A percentile compares a stretch with the other conserved stretches of the same genome.
phyloP scores from a whole-genome alignment of 1,140 invertebrate genomes.

The Drosophila orena region DNA sequence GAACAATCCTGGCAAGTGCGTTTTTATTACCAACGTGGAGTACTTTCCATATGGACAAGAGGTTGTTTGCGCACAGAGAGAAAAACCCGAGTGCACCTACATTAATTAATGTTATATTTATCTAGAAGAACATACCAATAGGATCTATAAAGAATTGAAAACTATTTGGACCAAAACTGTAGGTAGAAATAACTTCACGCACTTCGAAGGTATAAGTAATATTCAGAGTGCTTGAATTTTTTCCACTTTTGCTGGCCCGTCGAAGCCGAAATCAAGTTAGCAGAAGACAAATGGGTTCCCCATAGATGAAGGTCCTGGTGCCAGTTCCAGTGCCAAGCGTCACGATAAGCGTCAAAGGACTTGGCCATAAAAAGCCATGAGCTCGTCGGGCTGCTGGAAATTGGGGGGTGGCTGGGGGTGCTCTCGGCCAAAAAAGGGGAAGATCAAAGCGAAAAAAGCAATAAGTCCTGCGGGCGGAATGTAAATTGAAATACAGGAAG shows the following conservation, averaged over 20 bases:
- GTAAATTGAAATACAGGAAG: constrained; percentile 72
- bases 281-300: constrained; percentile 56
- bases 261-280: constrained; percentile 58
- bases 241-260: neutral
- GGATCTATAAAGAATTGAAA: too few relatives aligned
- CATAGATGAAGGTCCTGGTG: constrained; percentile 1
- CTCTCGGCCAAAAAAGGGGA: constrained; percentile 22
- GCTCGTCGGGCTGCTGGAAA: constrained; percentile 2
- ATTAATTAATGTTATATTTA: neutral
- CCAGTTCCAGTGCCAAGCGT: constrained; percentile 41
- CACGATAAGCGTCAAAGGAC: constrained; percentile 78
- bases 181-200: too few relatives aligned
- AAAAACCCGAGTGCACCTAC: neutral
- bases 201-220: neutral
- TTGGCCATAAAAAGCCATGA: constrained; percentile 46
- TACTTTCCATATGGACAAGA: constrained; percentile 39
- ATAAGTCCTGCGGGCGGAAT: constrained; percentile 74
- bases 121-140: neutral
- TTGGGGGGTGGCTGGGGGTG: neutral
- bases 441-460: constrained; percentile 78
- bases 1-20: constrained; percentile 35
- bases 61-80: constrained; percentile 1
- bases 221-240: neutral
- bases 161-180: too few relatives aligned
- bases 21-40: constrained; percentile 53